Base-by-base conservation (phyloP, 2,888 invertebrate species). In the Eilema sororculum region DNA sequence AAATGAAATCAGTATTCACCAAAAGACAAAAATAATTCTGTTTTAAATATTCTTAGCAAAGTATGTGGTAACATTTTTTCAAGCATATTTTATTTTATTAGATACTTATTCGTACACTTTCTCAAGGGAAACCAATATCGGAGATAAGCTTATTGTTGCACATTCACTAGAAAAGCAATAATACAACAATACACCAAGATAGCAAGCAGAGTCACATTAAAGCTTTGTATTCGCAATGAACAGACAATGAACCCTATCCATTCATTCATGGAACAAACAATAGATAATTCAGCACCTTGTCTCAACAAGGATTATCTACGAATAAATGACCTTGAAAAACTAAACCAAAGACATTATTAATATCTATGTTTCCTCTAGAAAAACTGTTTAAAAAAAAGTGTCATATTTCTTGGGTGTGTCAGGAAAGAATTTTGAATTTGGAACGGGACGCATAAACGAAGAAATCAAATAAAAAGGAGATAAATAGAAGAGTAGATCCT, bases 191-290 rank as follows among this genome's bases (percentile, higher is more conserved):
- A 25, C 20, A 25, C 12, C 20, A 13, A 28, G 20, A 64, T 52
- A 52, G 20, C 28, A 52, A 64, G 13, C 12, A 37, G 20, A 41
- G 52, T 52, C 52, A n/a, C n/a, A 28, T 46, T 28, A 22, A 52
- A 30, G 30, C 22, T 62, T 64, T 68, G 33, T 64, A 37, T 63
- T 28, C 56, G 13, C 37, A 25, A 62, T 28, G 33, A 33, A 33
- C 33, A 68, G 57, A 68, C 24, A 59, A 46, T 28, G 28, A 30
- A 69, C 8, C 20, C 41, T 0, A 65, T 30, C 52, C n/a, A 56
- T 57, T 56, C 57, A 65, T 65, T 65, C 69, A 73, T 60, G 8
- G 8, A n/a, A 12, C 9, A 69, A 37, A 77, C 73, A 81, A 79
- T 77, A 75, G 81, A 13, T 58, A 67, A 73, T 73, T 69, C 68